These are phyloP conservation scores for Danaus melanippus DNA, from an alignment of 1,140 invertebrate genomes.

Conservation along the genomic window DNA sequence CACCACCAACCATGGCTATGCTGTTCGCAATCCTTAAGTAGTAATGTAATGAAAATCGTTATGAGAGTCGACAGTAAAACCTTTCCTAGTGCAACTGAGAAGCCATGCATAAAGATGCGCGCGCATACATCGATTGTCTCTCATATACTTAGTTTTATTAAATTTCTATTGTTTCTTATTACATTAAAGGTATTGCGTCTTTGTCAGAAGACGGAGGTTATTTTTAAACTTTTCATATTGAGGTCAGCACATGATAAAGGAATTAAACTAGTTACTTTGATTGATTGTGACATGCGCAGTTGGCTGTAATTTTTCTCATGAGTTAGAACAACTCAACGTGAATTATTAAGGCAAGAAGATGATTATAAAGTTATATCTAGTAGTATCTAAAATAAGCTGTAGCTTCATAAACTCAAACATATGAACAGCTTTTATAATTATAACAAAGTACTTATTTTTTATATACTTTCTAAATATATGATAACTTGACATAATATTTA, in stretches of 20 bases:
- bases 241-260: conserved; percentile 10
- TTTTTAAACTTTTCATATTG: conserved; percentile 16
- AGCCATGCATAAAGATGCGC: conserved; percentile 47
- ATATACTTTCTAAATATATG: neutral
- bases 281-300: conserved; percentile 34
- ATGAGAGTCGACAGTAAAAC: neutral
- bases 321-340: neutral
- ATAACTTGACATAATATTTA: too few species aligned
- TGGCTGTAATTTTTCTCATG: conserved; percentile 7
- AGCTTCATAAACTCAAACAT: neutral
- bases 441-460: conserved; percentile 3
- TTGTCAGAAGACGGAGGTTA: conserved; percentile 20
- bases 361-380: too few species aligned
- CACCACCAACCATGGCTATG: neutral
- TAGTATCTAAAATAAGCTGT: neutral
- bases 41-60: conserved; percentile 22
- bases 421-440: neutral
- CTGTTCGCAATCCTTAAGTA: conserved; percentile 1
- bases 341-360: conserved; percentile 1
- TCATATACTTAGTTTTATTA: conserved; percentile 40
- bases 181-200: conserved; percentile 39
- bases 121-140: conserved; percentile 53
- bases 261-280: conserved; percentile 9
- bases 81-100: conserved; percentile 21
- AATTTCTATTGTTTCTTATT: conserved; percentile 44